Evolutionary conservation across 2,797 vertebrate species (phyloP).

Genomic region (Iguana delicatissima): DNA sequence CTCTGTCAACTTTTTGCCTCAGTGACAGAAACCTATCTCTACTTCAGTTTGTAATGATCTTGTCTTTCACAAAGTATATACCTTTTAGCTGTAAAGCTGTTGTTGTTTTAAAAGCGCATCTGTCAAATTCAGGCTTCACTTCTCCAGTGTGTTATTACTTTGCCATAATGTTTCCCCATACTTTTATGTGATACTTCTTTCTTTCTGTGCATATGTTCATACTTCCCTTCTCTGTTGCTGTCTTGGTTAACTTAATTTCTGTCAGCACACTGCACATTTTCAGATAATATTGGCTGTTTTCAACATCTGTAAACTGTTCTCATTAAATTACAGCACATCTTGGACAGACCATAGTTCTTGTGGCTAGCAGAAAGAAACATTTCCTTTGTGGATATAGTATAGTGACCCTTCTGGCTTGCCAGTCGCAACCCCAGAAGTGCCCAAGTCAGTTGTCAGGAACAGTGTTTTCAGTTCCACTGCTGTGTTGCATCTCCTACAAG

Average conservation of each 20-base stretch:
- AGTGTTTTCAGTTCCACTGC: background rate
- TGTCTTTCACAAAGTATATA: background rate
- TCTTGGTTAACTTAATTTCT: background rate
- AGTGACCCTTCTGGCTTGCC: background rate
- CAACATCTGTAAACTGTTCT: background rate
- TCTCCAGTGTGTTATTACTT: background rate
- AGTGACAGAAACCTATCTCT: background rate
- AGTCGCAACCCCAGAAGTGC: background rate
- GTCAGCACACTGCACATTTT: background rate
- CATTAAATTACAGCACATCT: background rate
- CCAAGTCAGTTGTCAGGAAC: background rate
- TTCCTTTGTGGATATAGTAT: background rate
- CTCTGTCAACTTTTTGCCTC: background rate
- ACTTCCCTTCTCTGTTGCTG: background rate
- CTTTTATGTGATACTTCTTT: background rate
- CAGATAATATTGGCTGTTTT: conserved; percentile 1
- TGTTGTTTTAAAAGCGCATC: background rate
- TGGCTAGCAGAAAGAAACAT: background rate
- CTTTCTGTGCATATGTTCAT: background rate
- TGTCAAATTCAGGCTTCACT: background rate
- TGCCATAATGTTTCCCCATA: conserved; percentile 11
- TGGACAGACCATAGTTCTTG: background rate
- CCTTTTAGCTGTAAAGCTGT: background rate
- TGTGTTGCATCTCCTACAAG: background rate
- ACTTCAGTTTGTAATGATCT: background rate